A percentile compares a stretch with the other conserved stretches of the same genome.
Conservation (phyloP, 2,113 vertebrate genomes). For the Aleadryas rufinucha region DNA sequence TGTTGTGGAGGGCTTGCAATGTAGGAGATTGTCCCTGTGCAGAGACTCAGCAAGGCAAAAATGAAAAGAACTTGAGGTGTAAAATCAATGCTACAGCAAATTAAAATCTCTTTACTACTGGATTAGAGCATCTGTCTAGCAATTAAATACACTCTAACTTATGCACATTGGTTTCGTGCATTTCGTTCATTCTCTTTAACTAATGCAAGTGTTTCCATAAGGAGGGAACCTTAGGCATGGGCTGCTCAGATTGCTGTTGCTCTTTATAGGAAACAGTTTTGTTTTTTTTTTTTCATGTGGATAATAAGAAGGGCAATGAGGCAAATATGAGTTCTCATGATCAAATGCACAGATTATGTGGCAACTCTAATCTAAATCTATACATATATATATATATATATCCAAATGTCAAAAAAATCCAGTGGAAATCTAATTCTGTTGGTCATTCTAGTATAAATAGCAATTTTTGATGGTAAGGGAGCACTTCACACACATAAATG, state of each 20-base stretch:
- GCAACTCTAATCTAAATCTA: neutral
- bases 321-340: neutral
- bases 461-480: neutral
- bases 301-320: neutral
- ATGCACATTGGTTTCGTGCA: neutral
- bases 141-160: neutral
- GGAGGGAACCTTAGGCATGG: neutral
- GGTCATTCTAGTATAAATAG: neutral
- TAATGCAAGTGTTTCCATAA: neutral
- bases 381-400: neutral
- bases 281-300: neutral
- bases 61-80: neutral
- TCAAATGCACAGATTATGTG: neutral
- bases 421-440: neutral
- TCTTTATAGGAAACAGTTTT: neutral
- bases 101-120: neutral
- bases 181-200: neutral
- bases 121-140: neutral
- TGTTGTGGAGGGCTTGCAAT: neutral
- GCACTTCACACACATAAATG: rapidly evolving
- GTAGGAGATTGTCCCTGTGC: neutral
- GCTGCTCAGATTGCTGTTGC: neutral
- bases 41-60: neutral
- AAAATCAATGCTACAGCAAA: neutral
- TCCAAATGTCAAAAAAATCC: neutral